phyloP scores from a whole-genome alignment of 1,140 invertebrate species.

The Sycobia sp. region DNA sequence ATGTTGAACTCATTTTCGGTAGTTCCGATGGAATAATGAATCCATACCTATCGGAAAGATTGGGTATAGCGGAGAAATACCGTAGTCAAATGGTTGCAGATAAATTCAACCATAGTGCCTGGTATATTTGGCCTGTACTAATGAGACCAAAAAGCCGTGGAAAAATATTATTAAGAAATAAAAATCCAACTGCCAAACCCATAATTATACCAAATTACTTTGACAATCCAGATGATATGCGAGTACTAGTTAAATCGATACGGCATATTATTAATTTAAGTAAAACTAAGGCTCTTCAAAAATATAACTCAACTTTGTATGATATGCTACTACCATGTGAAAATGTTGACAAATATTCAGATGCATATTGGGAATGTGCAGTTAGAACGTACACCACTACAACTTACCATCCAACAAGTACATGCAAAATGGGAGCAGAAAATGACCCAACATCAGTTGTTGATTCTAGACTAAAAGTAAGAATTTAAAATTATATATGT shows the following conservation, averaged over 20 bases:
- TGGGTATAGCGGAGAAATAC: neutral
- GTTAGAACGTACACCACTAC: conserved; percentile 59
- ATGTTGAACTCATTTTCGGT: conserved; percentile 11
- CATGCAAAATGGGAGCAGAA: too few relatives aligned
- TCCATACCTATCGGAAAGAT: neutral
- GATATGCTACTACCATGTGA: conserved; percentile 65
- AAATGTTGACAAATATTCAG: conserved; percentile 52
- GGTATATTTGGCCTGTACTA: conserved; percentile 1
- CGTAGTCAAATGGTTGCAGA: neutral
- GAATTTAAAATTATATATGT: too few relatives aligned
- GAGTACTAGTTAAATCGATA: conserved; percentile 60
- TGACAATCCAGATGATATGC: too few relatives aligned
- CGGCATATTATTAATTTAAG: conserved; percentile 42
- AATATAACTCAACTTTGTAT: too few relatives aligned
- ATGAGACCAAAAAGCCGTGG: too few relatives aligned
- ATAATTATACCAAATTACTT: conserved; percentile 71
- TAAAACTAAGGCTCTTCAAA: conserved; percentile 47
- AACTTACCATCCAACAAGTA: conserved; percentile 68
- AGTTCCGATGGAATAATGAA: neutral
- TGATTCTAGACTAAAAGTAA: conserved; percentile 62
- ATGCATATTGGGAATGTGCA: conserved; percentile 47
- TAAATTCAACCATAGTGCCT: neutral
- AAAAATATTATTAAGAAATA: too few relatives aligned
- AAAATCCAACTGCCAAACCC: conserved; percentile 63
- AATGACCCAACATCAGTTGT: conserved; percentile 66